These are phyloP conservation scores for Hermodice carunculata DNA, from an alignment of 2,888 invertebrate species.

Conservation along the genomic window DNA sequence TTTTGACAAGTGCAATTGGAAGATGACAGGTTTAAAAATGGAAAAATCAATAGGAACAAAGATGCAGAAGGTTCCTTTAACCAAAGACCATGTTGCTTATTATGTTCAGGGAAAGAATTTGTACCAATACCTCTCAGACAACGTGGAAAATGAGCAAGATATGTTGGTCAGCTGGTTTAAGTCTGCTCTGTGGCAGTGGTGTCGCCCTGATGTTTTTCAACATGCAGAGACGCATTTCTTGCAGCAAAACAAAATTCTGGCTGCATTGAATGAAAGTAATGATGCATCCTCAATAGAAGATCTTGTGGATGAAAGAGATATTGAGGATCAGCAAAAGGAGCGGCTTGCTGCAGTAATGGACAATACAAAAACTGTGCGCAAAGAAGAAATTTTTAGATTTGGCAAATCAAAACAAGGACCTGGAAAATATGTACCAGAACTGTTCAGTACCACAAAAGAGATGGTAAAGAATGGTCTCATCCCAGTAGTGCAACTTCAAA, in stretches of 20 bases:
- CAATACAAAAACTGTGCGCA: neutral
- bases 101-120: too few species aligned
- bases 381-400: slow-evolving; percentile 6
- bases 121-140: too few species aligned
- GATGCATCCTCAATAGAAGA: too few species aligned
- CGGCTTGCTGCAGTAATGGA: slow-evolving; percentile 8
- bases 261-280: too few species aligned
- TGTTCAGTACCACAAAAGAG: neutral
- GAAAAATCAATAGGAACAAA: neutral
- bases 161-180: slow-evolving; percentile 32
- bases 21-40: too few species aligned
- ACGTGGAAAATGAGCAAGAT: slow-evolving; percentile 36
- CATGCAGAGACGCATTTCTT: too few species aligned
- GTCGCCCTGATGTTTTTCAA: too few species aligned
- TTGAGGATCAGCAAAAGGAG: slow-evolving; percentile 10
- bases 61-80: too few species aligned
- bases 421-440: neutral
- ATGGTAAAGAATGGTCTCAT: neutral
- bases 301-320: slow-evolving; percentile 16
- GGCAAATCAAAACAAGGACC: neutral
- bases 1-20: too few species aligned
- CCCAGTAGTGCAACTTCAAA: neutral
- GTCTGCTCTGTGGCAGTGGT: slow-evolving; percentile 20
- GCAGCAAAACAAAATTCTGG: too few species aligned
- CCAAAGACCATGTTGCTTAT: too few species aligned